Evolutionary conservation across 2,797 vertebrate species (phyloP).

Genomic region (Cebuella pygmaea): DNA sequence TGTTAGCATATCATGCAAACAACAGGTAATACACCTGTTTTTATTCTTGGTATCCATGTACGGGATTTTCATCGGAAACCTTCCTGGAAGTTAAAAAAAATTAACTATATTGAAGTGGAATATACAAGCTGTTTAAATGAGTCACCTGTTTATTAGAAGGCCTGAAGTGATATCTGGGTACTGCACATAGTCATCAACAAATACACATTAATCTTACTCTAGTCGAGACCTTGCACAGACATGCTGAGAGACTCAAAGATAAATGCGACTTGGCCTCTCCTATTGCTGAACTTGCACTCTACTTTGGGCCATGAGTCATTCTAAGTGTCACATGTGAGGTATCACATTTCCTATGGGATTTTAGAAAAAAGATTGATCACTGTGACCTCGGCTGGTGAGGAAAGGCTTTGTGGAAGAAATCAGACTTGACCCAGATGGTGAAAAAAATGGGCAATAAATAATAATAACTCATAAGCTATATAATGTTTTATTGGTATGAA

Average conservation of each 20-base stretch:
- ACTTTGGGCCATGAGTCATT: slow-evolving; percentile 49
- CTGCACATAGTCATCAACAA: not conserved
- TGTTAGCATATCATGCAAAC: not conserved
- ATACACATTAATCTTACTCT: not conserved
- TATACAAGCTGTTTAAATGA: not conserved
- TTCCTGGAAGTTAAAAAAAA: not conserved
- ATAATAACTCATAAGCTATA: slow-evolving; percentile 42
- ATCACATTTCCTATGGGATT: not conserved
- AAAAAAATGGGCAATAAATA: slow-evolving; percentile 34
- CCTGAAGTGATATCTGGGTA: not conserved
- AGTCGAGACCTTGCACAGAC: not conserved
- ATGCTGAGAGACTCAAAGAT: not conserved
- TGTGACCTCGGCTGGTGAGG: not conserved
- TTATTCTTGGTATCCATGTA: not conserved
- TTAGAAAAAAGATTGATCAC: slow-evolving; percentile 16
- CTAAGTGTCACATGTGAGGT: slow-evolving; percentile 1
- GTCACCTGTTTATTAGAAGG: slow-evolving; percentile 27
- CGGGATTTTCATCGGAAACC: not conserved
- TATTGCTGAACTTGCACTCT: slow-evolving; percentile 53
- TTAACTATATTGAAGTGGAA: not conserved
- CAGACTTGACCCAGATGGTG: not conserved
- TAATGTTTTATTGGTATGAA: slow-evolving; percentile 52
- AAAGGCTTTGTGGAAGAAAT: slow-evolving; percentile 38
- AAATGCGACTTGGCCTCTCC: slow-evolving; percentile 42
- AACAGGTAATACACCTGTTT: not conserved